Evolutionary conservation across 2,888 invertebrate genomes (phyloP).

Genomic region (Alitta virens): DNA sequence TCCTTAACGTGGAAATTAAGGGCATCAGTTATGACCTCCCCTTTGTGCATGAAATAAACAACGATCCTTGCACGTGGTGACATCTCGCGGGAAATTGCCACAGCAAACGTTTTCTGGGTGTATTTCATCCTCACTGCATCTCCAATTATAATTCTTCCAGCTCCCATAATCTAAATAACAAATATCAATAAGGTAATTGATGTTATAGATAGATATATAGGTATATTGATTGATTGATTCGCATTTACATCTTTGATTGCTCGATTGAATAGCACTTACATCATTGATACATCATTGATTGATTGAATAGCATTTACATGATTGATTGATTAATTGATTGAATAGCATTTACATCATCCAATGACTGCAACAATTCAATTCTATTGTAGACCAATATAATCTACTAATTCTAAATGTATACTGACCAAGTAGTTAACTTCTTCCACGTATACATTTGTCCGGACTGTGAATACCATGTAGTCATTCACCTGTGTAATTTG

Average conservation of each 20-base stretch:
- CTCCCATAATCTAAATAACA: conserved; percentile 73
- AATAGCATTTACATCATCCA: not conserved
- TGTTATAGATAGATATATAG: too few relatives aligned
- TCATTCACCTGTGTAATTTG: conserved; percentile 87
- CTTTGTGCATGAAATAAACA: conserved; percentile 72
- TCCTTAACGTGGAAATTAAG: conserved; percentile 92
- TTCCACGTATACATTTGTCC: conserved; percentile 84
- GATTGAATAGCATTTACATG: too few relatives aligned
- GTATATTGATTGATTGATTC: too few relatives aligned
- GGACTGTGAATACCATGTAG: conserved; percentile 87
- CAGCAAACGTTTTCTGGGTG: conserved; percentile 53
- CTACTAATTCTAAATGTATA: not conserved
- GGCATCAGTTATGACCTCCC: conserved; percentile 83
- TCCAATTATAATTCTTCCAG: conserved; percentile 79
- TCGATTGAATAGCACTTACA: too few relatives aligned
- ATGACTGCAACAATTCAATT: not conserved
- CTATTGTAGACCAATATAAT: not conserved
- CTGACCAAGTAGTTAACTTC: conserved; percentile 76
- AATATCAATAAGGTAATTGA: too few relatives aligned
- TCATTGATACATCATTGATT: too few relatives aligned
- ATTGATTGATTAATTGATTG: too few relatives aligned
- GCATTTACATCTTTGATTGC: too few relatives aligned
- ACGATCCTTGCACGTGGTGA: conserved; percentile 88
- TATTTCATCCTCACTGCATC: conserved; percentile 75
- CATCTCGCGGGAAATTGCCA: conserved; percentile 61